Base-by-base conservation (phyloP, 2,888 invertebrate species). In the Parnassius orleans region DNA sequence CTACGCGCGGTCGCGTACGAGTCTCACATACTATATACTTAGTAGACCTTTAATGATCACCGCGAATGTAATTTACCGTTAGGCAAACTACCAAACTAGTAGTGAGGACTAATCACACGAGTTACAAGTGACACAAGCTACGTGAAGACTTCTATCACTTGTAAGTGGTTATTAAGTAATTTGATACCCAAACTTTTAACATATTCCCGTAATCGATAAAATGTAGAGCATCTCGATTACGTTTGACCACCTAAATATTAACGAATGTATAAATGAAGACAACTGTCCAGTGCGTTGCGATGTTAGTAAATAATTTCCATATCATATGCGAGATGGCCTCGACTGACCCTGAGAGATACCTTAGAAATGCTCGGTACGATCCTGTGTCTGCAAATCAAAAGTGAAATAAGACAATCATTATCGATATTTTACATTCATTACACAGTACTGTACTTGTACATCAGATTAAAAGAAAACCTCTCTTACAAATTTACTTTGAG, bases 1-100 rank as follows among this genome's bases (percentile, higher is more conserved):
- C 59, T 54, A 48, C 66, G 64, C 46, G 44, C 57, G 65, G 63
- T 61, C 69, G 68, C 58, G 68, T 67, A 68, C 66, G 66, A 56
- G 64, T 56, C 53, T 24, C 15, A 46, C 3, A 24, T 24, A 48
- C 42, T 12, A 11, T 10, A 19, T 51, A 60, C 15, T 44, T 53
- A 60, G 15, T 48, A 42, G 41, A 59, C 48, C 60, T n/a, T 48
- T 58, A 58, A 46, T 50, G 41, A 58, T 48, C 15, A 15, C 11
- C 54, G 24, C 47, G 15, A 41, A 52, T 33, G 47, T 48, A 11
- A 41, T 54, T 43, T 52, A 48, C 62, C 54, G 62, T 58, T 63
- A 43, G 3, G 43, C 10, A 5, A 43, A 46, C 50, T 10, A 51
- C 33, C 10, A 5, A 43, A 46, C 50, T 10, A 51, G 44, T 44